Percentiles rank a stretch among this genome's conserved stretches.
phyloP scores from a whole-genome alignment of 2,113 vertebrate species.

The Cottus gobio region DNA sequence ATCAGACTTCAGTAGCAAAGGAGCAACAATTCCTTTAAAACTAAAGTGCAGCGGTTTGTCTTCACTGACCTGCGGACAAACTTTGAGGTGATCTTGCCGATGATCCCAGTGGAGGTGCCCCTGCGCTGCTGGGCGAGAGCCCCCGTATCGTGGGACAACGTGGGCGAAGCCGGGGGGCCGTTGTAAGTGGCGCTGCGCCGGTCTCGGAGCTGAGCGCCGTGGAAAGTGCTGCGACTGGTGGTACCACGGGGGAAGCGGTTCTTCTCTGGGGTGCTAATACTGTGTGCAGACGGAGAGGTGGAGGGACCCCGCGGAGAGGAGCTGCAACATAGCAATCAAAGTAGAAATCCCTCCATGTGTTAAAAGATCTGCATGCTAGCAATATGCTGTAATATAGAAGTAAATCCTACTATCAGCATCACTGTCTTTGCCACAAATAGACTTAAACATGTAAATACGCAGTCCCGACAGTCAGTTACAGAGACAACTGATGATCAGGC shows the following conservation, averaged over 20 bases:
- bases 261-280: constrained; percentile 95
- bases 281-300: constrained; percentile 95
- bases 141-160: constrained; percentile 90
- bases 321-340: constrained; percentile 49
- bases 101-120: constrained; percentile 94
- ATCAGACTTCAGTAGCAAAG: neutral
- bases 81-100: constrained; percentile 98
- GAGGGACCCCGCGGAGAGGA: constrained; percentile 90
- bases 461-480: neutral
- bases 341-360: neutral
- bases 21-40: neutral
- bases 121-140: constrained; percentile 91
- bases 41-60: neutral
- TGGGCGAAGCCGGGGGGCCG: constrained; percentile 94
- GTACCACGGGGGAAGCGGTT: constrained; percentile 96
- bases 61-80: constrained; percentile 95
- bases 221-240: constrained; percentile 97
- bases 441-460: neutral
- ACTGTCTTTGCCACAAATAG: neutral
- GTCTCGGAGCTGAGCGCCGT: constrained; percentile 96
- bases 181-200: constrained; percentile 95
- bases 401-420: neutral
- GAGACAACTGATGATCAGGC: neutral
- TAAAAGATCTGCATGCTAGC: neutral
- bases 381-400: neutral